These are phyloP conservation scores for Beris morrisii DNA, from an alignment of 2,888 invertebrate genomes.

Conservation along the genomic window DNA sequence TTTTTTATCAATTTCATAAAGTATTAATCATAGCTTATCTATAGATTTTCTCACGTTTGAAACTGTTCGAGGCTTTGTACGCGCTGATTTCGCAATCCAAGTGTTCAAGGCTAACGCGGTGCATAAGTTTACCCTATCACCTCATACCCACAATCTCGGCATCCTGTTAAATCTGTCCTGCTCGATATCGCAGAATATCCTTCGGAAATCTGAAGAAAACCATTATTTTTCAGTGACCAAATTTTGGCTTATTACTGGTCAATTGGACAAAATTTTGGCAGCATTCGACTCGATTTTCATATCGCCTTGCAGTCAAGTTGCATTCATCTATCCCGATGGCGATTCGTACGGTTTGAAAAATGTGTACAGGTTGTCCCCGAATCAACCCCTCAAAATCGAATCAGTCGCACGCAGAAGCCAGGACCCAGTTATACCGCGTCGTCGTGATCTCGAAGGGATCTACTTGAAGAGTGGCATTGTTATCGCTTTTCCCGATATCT, in stretches of 20 bases:
- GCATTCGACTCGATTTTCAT: constrained; percentile 17
- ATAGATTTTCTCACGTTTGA: constrained; percentile 2
- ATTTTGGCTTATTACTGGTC: constrained; percentile 47
- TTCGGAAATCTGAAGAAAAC: constrained; percentile 47
- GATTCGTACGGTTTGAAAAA: constrained; percentile 46
- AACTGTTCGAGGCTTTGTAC: constrained; percentile 2
- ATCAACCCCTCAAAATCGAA: constrained; percentile 45
- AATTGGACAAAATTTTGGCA: neutral
- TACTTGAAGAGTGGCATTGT: constrained; percentile 51
- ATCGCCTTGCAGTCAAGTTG: constrained; percentile 43
- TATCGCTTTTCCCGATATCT: constrained; percentile 54
- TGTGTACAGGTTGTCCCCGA: constrained; percentile 49
- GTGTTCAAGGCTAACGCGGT: neutral
- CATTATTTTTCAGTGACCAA: constrained; percentile 52
- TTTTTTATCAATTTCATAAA: neutral
- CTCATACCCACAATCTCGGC: constrained; percentile 46
- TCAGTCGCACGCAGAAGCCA: constrained; percentile 42
- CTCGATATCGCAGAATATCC: constrained; percentile 45
- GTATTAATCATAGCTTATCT: neutral
- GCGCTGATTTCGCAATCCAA: neutral
- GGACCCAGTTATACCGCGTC: constrained; percentile 48
- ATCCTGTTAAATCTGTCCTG: constrained; percentile 46
- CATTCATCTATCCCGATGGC: constrained; percentile 50
- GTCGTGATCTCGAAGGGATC: constrained; percentile 51
- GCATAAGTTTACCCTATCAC: neutral